These are phyloP conservation scores for Caenorhabditis sp. DNA, from an alignment of 2,888 invertebrate genomes.

Conservation along the genomic window DNA sequence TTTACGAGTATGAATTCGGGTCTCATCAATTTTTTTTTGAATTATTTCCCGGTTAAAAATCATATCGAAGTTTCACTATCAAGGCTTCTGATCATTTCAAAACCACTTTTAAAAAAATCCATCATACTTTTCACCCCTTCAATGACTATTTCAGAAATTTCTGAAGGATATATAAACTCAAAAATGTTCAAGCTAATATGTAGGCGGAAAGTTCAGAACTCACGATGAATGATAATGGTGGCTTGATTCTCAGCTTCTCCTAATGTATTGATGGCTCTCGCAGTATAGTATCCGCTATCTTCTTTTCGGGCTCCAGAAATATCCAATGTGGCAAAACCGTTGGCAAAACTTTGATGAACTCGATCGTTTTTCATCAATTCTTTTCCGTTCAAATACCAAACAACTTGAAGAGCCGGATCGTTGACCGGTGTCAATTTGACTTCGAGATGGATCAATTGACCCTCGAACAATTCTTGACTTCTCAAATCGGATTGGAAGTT, in stretches of 20 bases:
- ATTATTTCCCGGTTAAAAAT: too few relatives aligned
- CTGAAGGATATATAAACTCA: too few relatives aligned
- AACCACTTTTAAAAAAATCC: too few relatives aligned
- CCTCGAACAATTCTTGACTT: slow-evolving; percentile 90
- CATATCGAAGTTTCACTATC: too few relatives aligned
- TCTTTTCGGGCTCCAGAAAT: slow-evolving; percentile 75
- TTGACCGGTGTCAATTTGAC: slow-evolving; percentile 91
- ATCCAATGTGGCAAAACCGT: slow-evolving; percentile 95
- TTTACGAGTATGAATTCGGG: neutral
- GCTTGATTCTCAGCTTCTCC: slow-evolving; percentile 88
- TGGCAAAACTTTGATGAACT: slow-evolving; percentile 78
- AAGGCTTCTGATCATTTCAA: too few relatives aligned
- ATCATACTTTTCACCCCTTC: too few relatives aligned
- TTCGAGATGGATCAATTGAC: slow-evolving; percentile 92
- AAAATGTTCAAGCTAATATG: too few relatives aligned
- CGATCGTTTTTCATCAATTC: slow-evolving; percentile 51
- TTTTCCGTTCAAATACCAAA: slow-evolving; percentile 91
- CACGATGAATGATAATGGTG: slow-evolving; percentile 62
- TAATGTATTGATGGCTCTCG: slow-evolving; percentile 90
- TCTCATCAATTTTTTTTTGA: too few relatives aligned
- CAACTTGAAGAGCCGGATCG: slow-evolving; percentile 89
- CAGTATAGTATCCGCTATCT: slow-evolving; percentile 93
- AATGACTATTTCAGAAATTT: too few relatives aligned
- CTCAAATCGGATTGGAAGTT: slow-evolving; percentile 86
- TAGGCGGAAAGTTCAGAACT: slow-evolving; percentile 4